A percentile compares a stretch with the other conserved stretches of the same genome.
phyloP scores from a whole-genome alignment of 1,140 invertebrate species.

The Himalopsyche phryganea region DNA sequence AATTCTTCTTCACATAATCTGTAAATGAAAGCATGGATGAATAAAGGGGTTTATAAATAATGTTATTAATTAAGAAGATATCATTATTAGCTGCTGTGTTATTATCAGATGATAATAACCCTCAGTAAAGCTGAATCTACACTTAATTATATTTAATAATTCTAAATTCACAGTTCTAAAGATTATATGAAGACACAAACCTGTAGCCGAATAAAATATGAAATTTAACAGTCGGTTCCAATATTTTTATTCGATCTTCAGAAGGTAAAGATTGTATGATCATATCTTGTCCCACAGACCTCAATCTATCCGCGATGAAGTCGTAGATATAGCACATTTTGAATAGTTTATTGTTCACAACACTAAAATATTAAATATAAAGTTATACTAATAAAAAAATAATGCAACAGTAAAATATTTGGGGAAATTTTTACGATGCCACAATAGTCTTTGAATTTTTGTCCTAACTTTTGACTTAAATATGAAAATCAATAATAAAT shows the following conservation, averaged over 20 bases:
- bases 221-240: conserved; percentile 25
- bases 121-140: too few species aligned
- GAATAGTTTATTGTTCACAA: not conserved
- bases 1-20: conserved; percentile 22
- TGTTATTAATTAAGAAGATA: not conserved
- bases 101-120: too few species aligned
- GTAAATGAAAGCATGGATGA: not conserved
- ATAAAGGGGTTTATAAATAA: not conserved
- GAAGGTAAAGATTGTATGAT: conserved; percentile 10
- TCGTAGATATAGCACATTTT: conserved; percentile 10
- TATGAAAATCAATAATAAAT: too few species aligned
- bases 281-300: conserved; percentile 22
- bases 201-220: conserved; percentile 17
- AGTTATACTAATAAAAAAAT: too few species aligned
- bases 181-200: not conserved
- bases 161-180: too few species aligned
- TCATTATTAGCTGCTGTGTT: too few species aligned
- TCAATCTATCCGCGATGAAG: conserved; percentile 18
- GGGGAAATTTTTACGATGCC: too few species aligned
- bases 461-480: too few species aligned
- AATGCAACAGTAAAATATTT: too few species aligned
- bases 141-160: too few species aligned
- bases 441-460: too few species aligned
- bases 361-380: too few species aligned
- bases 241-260: conserved; percentile 13